Evolutionary conservation across 2,797 vertebrate genomes (phyloP).

Genomic region (Oryzias sinensis): DNA sequence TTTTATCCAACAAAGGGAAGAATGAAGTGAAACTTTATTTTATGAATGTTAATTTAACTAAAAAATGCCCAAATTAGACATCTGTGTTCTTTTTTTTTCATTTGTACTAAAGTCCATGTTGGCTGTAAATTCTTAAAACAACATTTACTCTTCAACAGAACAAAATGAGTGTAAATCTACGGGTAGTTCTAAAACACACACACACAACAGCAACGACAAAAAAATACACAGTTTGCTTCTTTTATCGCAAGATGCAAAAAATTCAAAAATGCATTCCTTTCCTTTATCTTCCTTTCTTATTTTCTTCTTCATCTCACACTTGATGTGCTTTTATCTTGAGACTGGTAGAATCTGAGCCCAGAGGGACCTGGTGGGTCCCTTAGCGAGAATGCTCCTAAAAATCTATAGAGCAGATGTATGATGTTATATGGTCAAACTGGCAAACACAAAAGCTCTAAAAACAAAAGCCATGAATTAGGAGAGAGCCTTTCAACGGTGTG

Average conservation of each 20-base stretch:
- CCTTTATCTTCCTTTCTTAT: constrained; percentile 67
- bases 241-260: constrained; percentile 73
- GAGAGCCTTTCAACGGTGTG: constrained; percentile 94
- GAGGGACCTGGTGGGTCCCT: constrained; percentile 87
- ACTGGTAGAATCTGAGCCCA: constrained; percentile 87
- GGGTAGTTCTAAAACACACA: background rate
- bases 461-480: constrained; percentile 97
- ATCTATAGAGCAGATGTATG: constrained; percentile 99
- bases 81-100: background rate
- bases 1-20: too few relatives aligned
- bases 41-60: too few relatives aligned
- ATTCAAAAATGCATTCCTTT: constrained; percentile 57
- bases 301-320: constrained; percentile 78
- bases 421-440: constrained; percentile 99
- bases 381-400: constrained; percentile 89
- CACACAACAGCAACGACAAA: constrained; percentile 37
- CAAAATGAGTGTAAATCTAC: background rate
- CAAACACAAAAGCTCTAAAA: constrained; percentile 95
- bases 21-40: too few relatives aligned
- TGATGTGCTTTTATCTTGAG: constrained; percentile 88
- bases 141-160: constrained; percentile 1
- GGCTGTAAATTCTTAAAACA: background rate
- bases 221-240: constrained; percentile 79
- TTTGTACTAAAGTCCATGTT: background rate
- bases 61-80: too few relatives aligned